Conservation (phyloP, 2,113 vertebrate genomes). For the Microtus ochrogaster region DNA sequence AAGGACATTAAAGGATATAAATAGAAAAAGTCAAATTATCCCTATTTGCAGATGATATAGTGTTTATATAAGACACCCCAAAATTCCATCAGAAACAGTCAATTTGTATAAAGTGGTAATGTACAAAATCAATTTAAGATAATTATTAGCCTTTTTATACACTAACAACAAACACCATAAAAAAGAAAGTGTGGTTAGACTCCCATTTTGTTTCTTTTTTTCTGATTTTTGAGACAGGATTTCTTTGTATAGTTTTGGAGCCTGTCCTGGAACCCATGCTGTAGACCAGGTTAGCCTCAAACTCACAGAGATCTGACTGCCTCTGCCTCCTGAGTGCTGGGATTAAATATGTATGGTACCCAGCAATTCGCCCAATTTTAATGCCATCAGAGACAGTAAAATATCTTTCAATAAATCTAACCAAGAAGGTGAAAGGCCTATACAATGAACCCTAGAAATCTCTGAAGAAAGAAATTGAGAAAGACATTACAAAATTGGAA, state of each 20-base stretch:
- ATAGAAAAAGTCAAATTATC: background rate
- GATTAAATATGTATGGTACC: no score
- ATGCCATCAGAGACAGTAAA: background rate
- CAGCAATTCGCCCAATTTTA: background rate
- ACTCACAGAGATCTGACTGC: no score
- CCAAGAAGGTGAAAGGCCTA: background rate
- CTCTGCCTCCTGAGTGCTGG: no score
- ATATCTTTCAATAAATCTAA: background rate
- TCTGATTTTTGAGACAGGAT: no score
- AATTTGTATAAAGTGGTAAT: background rate
- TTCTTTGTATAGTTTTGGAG: no score
- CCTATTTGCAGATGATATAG: background rate
- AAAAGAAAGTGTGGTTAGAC: background rate
- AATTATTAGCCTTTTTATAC: background rate
- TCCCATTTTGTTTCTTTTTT: background rate
- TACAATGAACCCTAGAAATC: background rate
- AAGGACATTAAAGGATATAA: background rate
- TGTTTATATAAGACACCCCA: background rate
- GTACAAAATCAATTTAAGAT: background rate
- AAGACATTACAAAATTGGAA: background rate
- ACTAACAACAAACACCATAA: background rate
- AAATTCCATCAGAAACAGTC: background rate
- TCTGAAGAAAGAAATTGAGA: background rate
- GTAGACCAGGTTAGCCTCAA: no score
- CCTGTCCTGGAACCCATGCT: no score